Evolutionary conservation across 2,113 vertebrate species (phyloP).

Genomic region (Takifugu bimaculatus): DNA sequence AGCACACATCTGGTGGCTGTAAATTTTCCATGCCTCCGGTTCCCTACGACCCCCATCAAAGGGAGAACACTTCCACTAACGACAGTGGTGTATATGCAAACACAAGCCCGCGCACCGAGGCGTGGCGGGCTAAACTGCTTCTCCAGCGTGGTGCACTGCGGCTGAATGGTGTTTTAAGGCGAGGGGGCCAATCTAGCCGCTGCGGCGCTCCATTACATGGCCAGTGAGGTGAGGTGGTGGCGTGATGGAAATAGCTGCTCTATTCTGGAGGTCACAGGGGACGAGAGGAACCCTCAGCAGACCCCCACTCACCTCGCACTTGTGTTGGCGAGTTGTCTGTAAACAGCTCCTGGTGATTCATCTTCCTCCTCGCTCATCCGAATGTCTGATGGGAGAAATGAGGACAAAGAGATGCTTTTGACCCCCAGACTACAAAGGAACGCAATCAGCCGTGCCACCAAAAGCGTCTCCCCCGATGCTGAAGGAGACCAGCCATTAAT

Average conservation of each 20-base stretch:
- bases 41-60: slow-evolving; percentile 39
- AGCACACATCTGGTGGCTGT: slow-evolving; percentile 25
- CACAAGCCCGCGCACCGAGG: slow-evolving; percentile 12
- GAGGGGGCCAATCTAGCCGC: slow-evolving; percentile 49
- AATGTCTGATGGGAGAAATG: slow-evolving; percentile 15
- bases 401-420: not conserved
- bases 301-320: not conserved
- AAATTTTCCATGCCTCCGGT: slow-evolving; percentile 17
- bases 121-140: slow-evolving; percentile 34
- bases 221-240: slow-evolving; percentile 55
- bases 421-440: not conserved
- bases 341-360: slow-evolving; percentile 23
- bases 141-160: slow-evolving; percentile 11
- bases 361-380: slow-evolving; percentile 30
- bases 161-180: slow-evolving; percentile 51
- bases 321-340: slow-evolving; percentile 11
- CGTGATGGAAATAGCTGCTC: slow-evolving; percentile 58
- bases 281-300: slow-evolving; percentile 23
- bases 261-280: slow-evolving; percentile 58
- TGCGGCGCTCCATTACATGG: slow-evolving; percentile 62
- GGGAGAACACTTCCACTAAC: slow-evolving; percentile 7
- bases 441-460: slow-evolving; percentile 15
- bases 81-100: slow-evolving; percentile 40
- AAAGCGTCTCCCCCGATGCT: slow-evolving; percentile 20
- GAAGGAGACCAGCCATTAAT: slow-evolving; percentile 17